These are phyloP conservation scores for Himalopsyche anomala DNA, from an alignment of 2,888 invertebrate genomes.

Conservation along the genomic window DNA sequence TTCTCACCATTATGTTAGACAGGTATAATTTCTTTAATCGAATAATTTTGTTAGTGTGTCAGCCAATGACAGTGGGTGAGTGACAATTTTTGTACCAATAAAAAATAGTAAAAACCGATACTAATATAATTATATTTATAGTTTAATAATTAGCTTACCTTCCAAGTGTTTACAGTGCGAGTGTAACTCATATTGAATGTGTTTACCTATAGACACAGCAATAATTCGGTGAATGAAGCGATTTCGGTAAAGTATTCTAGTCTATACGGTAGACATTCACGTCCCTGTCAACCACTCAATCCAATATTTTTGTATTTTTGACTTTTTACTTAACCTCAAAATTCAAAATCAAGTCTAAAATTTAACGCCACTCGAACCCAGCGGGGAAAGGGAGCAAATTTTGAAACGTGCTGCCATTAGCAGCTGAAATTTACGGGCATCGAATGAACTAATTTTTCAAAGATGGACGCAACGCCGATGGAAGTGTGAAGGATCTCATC, in stretches of 20 bases:
- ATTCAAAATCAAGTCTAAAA: background rate
- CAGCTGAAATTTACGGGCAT: constrained; percentile 45
- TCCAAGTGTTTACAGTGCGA: constrained; percentile 6
- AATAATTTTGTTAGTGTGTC: background rate
- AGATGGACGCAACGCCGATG: constrained; percentile 58
- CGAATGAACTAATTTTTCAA: constrained; percentile 50
- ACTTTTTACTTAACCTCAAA: constrained; percentile 23
- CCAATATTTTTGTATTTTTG: constrained; percentile 16
- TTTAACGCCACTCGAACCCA: background rate
- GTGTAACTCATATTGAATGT: constrained; percentile 3
- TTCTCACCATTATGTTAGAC: too few species aligned
- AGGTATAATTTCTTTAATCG: too few species aligned
- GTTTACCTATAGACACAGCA: background rate
- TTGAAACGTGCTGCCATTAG: constrained; percentile 51
- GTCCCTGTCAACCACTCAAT: background rate
- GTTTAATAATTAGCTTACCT: background rate
- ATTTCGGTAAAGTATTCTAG: background rate
- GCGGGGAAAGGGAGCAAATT: background rate
- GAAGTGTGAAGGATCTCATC: constrained; percentile 48
- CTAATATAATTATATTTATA: background rate
- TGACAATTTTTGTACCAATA: background rate
- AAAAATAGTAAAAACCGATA: background rate
- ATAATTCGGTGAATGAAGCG: background rate
- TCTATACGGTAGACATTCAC: background rate
- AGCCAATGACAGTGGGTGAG: background rate